phyloP scores from a whole-genome alignment of 1,140 invertebrate species.

The Rhopalosiphum maidis region DNA sequence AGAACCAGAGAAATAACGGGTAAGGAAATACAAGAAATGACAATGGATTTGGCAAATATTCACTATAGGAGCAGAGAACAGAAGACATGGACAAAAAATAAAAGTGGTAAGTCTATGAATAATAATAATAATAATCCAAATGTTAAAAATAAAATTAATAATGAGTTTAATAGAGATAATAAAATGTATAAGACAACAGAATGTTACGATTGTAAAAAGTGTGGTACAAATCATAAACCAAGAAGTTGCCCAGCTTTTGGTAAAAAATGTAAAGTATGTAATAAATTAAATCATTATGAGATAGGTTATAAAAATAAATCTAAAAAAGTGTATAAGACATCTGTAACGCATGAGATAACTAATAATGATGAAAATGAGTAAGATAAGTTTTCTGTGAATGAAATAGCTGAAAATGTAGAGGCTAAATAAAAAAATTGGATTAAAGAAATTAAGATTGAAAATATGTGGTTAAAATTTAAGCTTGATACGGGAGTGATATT shows the following conservation, averaged over 20 bases:
- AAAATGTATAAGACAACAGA: not conserved
- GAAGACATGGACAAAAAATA: not conserved
- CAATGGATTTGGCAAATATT: not conserved
- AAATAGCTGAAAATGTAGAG: too few relatives aligned
- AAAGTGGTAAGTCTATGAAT: not conserved
- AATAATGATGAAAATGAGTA: too few relatives aligned
- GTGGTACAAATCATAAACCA: constrained; percentile 13
- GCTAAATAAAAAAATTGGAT: too few relatives aligned
- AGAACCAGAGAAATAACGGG: not conserved
- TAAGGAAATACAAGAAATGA: constrained; percentile 25
- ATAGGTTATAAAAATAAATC: too few relatives aligned
- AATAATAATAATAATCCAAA: not conserved
- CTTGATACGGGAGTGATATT: not conserved
- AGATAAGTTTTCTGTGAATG: too few relatives aligned
- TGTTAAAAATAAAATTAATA: not conserved
- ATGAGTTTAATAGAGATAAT: not conserved
- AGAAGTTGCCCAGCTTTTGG: constrained; percentile 56
- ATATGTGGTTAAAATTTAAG: not conserved
- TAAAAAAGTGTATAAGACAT: too few relatives aligned
- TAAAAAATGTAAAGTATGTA: constrained; percentile 54
- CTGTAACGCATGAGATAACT: too few relatives aligned
- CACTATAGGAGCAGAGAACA: not conserved
- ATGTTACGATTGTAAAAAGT: constrained; percentile 38
- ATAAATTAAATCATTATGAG: too few relatives aligned
- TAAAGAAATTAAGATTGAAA: too few relatives aligned